Evolutionary conservation across 2,797 vertebrate genomes (phyloP).

Genomic region (Numenius phaeopus): DNA sequence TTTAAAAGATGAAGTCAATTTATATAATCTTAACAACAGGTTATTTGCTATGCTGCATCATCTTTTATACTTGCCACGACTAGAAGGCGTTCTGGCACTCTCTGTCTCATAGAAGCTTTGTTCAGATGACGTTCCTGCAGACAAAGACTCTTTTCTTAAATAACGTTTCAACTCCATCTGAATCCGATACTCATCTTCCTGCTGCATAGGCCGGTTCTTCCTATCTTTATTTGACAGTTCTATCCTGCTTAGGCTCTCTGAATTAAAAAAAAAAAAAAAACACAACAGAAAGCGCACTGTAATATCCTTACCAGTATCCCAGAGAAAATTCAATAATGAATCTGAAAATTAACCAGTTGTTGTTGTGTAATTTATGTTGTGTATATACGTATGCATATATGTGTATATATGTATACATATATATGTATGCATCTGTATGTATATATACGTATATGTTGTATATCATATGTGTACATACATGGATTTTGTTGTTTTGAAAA

Average conservation of each 20-base stretch:
- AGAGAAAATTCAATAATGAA: background rate
- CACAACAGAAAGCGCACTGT: background rate
- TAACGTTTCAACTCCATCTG: conserved; percentile 97
- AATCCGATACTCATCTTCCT: conserved; percentile 97
- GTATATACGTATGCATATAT: no score
- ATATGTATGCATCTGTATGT: no score
- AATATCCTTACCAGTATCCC: background rate
- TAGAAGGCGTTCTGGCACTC: conserved; percentile 90
- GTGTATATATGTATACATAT: rapidly evolving
- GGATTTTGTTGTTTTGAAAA: background rate
- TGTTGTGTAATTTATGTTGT: background rate
- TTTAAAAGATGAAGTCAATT: background rate
- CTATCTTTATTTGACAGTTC: conserved; percentile 87
- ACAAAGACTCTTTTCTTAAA: conserved; percentile 90
- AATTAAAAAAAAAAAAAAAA: conserved; percentile 31
- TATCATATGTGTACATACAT: background rate
- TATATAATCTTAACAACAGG: background rate
- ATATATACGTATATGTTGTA: rapidly evolving
- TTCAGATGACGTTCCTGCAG: conserved; percentile 83
- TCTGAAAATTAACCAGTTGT: background rate
- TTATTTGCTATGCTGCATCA: background rate
- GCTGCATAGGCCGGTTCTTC: conserved; percentile 95
- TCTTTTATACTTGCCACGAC: conserved; percentile 86
- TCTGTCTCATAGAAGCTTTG: conserved; percentile 94
- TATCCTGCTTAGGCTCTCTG: conserved; percentile 87